phyloP scores from a whole-genome alignment of 2,797 vertebrate genomes.

The Chelonia mydas region DNA sequence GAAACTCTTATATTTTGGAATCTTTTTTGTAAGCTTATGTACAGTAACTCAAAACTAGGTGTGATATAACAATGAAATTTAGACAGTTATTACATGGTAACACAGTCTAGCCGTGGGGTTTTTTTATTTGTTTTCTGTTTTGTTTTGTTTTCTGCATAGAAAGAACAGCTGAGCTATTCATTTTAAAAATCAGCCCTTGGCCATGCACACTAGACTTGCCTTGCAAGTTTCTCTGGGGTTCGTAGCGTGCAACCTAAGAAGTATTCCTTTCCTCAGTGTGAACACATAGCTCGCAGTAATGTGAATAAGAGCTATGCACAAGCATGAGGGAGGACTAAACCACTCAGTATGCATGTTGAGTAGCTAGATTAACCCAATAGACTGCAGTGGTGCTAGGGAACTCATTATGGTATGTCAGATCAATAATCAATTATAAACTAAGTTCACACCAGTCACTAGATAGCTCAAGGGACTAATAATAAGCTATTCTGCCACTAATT shows the following conservation, averaged over 20 bases:
- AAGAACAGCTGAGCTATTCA: background rate
- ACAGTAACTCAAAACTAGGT: background rate
- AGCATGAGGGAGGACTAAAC: slow-evolving; percentile 11
- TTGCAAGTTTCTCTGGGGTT: background rate
- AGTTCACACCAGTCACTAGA: slow-evolving; percentile 31
- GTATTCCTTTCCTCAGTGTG: background rate
- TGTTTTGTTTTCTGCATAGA: background rate
- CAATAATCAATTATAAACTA: slow-evolving; percentile 54
- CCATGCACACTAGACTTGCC: background rate
- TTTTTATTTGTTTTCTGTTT: background rate
- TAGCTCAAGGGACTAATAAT: slow-evolving; percentile 17
- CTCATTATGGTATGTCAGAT: slow-evolving; percentile 26
- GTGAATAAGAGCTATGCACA: background rate
- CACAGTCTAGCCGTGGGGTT: rapidly evolving
- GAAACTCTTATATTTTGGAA: background rate
- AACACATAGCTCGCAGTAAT: background rate
- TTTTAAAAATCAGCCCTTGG: background rate
- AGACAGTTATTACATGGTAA: background rate
- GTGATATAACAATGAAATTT: background rate
- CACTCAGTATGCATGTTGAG: slow-evolving; percentile 31
- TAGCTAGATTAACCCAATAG: slow-evolving; percentile 50
- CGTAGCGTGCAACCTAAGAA: background rate
- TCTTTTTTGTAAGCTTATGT: background rate
- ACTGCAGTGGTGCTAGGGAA: slow-evolving; percentile 13
- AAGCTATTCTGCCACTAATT: background rate